phyloP scores from a whole-genome alignment of 2,113 vertebrate genomes.

The Polypterus bichir region DNA sequence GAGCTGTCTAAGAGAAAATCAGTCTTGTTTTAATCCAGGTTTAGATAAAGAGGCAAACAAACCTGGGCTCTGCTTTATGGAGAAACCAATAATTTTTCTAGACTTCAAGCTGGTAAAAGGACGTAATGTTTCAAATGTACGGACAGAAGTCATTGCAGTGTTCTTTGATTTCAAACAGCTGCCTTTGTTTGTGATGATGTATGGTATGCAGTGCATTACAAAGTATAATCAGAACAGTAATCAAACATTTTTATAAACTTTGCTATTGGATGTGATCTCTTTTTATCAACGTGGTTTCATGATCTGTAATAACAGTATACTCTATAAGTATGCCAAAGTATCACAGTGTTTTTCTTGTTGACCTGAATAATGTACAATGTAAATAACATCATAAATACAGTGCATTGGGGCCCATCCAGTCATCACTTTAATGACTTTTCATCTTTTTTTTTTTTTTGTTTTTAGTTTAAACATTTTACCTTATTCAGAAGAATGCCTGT shows the following conservation, averaged over 20 bases:
- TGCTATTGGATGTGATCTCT: neutral
- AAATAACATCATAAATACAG: too few relatives aligned
- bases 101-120: neutral
- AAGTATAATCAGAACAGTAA: too few relatives aligned
- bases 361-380: too few relatives aligned
- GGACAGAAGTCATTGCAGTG: neutral
- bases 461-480: too few relatives aligned
- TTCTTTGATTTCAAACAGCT: neutral
- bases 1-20: constrained; percentile 50
- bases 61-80: neutral
- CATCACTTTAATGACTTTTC: too few relatives aligned
- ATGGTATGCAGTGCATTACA: neutral
- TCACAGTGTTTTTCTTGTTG: neutral
- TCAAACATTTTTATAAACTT: neutral
- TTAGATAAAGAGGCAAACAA: neutral
- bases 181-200: neutral
- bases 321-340: neutral
- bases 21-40: constrained; percentile 45
- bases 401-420: too few relatives aligned
- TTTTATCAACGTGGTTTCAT: constrained; percentile 1
- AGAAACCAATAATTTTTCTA: neutral
- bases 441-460: too few relatives aligned
- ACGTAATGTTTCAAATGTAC: neutral
- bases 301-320: neutral
- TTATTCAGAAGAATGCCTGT: neutral